Percentiles rank a stretch among this genome's conserved stretches.
Evolutionary conservation across 2,797 vertebrate genomes (phyloP).

Genomic region (Anas flavirostris): DNA sequence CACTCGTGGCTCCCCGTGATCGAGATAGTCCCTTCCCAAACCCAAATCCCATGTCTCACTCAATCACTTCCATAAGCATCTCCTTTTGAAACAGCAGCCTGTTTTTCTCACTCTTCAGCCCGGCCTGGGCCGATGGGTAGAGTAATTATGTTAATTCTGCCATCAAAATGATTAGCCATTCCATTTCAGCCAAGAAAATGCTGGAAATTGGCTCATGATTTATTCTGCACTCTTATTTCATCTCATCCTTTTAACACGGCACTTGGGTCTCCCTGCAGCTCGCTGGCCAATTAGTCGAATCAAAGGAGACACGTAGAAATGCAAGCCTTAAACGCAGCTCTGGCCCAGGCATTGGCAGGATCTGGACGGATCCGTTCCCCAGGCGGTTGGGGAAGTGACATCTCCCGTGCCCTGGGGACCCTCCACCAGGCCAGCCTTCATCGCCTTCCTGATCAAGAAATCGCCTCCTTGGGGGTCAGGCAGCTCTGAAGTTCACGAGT

Average conservation of each 20-base stretch:
- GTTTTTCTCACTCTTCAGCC: background rate
- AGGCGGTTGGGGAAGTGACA: background rate
- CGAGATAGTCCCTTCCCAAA: background rate
- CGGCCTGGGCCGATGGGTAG: background rate
- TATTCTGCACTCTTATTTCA: constrained; percentile 39
- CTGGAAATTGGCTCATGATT: constrained; percentile 62
- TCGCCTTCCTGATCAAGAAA: background rate
- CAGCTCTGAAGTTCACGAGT: background rate
- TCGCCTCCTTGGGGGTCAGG: accelerated
- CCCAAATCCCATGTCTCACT: background rate
- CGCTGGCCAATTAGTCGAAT: background rate
- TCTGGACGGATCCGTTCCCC: accelerated
- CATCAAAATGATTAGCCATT: constrained; percentile 59
- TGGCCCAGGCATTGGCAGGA: accelerated
- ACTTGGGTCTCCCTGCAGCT: constrained; percentile 39
- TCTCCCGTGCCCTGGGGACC: background rate
- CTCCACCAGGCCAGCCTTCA: background rate
- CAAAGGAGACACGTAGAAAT: background rate
- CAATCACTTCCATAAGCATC: constrained; percentile 13
- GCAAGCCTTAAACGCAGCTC: background rate
- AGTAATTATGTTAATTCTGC: constrained; percentile 59
- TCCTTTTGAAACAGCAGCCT: constrained; percentile 10
- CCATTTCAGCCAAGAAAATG: constrained; percentile 55
- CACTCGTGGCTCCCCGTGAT: background rate
- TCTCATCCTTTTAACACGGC: background rate